Percentiles rank a stretch among this genome's conserved stretches.
These are phyloP conservation scores for Terebella lapidaria DNA, from an alignment of 2,888 invertebrate genomes.

Conservation along the genomic window DNA sequence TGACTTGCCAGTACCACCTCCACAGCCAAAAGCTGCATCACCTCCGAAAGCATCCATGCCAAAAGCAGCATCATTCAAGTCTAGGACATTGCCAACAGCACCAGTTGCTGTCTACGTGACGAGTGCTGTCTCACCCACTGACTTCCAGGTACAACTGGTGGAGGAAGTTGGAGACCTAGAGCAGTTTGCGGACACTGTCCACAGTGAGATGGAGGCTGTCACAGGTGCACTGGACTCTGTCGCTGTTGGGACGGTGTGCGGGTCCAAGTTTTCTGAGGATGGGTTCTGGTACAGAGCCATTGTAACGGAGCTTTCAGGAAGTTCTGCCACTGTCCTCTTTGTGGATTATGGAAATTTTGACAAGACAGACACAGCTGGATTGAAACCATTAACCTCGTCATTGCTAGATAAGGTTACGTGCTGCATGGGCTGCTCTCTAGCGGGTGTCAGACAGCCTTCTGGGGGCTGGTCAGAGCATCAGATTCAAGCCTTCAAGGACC, in stretches of 20 bases:
- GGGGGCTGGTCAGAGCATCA: conserved; percentile 7
- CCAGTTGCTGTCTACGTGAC: not conserved
- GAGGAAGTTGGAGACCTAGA: not conserved
- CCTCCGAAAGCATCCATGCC: no score
- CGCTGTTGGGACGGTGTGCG: not conserved
- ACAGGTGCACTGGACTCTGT: not conserved
- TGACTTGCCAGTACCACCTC: no score
- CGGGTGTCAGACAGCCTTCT: conserved; percentile 1
- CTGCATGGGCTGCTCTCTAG: conserved; percentile 34
- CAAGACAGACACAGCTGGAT: conserved; percentile 14
- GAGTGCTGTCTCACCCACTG: not conserved
- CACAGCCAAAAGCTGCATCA: no score
- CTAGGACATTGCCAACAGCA: not conserved
- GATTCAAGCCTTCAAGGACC: not conserved
- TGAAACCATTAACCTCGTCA: conserved; percentile 29
- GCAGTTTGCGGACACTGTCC: not conserved
- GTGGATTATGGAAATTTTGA: conserved; percentile 51
- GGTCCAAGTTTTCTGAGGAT: conserved; percentile 35
- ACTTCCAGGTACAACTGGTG: not conserved
- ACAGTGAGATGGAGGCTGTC: not conserved
- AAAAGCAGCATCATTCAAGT: no score
- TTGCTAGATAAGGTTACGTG: conserved; percentile 30
- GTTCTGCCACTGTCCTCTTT: conserved; percentile 39
- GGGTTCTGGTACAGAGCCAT: conserved; percentile 42
- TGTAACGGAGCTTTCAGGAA: conserved; percentile 25